Conservation (phyloP, 2,797 vertebrate genomes). For the Heliangelus exortis region DNA sequence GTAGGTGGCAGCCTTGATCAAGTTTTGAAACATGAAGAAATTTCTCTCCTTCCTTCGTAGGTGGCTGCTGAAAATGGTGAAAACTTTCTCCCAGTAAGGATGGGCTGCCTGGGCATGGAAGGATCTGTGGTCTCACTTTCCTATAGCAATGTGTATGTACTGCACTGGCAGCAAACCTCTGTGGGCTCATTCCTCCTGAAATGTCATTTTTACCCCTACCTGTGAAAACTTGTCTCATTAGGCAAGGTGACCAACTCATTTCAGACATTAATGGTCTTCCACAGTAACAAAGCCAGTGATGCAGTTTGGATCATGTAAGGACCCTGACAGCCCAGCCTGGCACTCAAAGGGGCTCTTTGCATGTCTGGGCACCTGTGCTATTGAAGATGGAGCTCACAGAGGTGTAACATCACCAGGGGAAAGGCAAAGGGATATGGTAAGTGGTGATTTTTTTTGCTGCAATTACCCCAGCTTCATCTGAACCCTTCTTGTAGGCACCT, state of each 20-base stretch:
- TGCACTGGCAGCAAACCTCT: not conserved
- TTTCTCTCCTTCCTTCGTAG: not conserved
- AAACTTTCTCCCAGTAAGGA: not conserved
- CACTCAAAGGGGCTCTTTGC: not conserved
- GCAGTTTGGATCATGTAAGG: not conserved
- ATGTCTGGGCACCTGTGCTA: accelerated
- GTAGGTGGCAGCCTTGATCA: slow-evolving; percentile 79
- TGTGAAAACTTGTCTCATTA: not conserved
- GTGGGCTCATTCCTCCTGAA: not conserved
- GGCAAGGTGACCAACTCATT: not conserved
- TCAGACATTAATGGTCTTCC: not conserved
- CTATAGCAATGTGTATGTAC: not conserved
- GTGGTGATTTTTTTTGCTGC: not conserved
- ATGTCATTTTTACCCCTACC: not conserved
- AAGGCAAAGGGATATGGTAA: not conserved
- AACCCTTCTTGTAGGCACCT: not conserved
- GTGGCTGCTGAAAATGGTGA: accelerated
- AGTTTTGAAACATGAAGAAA: slow-evolving; percentile 53
- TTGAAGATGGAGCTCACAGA: not conserved
- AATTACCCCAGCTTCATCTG: not conserved
- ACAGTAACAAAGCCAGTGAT: not conserved
- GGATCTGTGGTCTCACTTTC: not conserved
- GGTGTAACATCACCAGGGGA: not conserved
- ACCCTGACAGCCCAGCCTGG: not conserved
- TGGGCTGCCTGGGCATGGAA: not conserved